A percentile compares a stretch with the other conserved stretches of the same genome.
Conservation (phyloP, 2,888 invertebrate species). For the Nomada hirtipes region DNA sequence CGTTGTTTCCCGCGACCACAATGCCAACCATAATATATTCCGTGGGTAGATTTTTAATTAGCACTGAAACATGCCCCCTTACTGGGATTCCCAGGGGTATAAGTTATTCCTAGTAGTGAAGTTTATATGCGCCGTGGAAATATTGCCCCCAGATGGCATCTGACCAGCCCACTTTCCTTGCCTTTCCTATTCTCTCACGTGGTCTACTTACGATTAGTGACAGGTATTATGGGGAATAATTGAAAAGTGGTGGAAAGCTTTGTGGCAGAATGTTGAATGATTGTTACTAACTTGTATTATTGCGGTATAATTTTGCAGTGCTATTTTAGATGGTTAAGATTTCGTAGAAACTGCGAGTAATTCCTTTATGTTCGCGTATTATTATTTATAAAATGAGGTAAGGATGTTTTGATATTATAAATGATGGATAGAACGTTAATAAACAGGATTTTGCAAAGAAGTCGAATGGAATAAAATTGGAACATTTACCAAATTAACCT, state of each 20-base stretch:
- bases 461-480: no score
- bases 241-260: background rate
- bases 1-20: slow-evolving; percentile 69
- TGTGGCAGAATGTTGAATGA: no score
- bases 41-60: slow-evolving; percentile 82
- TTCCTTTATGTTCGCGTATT: background rate
- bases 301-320: no score
- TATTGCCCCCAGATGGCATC: slow-evolving; percentile 44
- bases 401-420: no score
- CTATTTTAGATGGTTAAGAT: no score
- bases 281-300: no score
- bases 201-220: background rate
- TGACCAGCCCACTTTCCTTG: slow-evolving; percentile 8
- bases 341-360: background rate
- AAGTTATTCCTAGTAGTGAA: slow-evolving; percentile 67
- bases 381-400: no score
- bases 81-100: slow-evolving; percentile 70
- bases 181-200: background rate
- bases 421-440: no score
- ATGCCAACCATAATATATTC: slow-evolving; percentile 72
- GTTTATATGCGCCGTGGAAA: slow-evolving; percentile 39
- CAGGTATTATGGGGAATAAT: background rate
- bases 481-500: no score
- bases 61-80: slow-evolving; percentile 75
- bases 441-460: no score